Base-by-base conservation (phyloP, 2,888 invertebrate genomes). In the Melanotus villosus region DNA sequence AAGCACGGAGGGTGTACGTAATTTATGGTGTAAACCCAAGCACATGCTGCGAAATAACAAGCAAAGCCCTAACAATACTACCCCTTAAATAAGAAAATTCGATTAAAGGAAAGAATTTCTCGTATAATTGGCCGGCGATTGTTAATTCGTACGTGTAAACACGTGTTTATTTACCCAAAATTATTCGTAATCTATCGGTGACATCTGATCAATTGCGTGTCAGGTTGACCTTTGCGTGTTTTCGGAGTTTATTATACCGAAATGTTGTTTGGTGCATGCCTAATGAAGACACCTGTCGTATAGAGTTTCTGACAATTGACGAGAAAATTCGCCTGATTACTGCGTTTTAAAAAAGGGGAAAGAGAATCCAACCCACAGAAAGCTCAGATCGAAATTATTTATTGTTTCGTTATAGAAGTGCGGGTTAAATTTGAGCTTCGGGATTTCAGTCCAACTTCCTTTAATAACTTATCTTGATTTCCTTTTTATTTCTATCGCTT, bases 281-380 rank as follows among this genome's bases (percentile, higher is more conserved):
- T 63, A 68, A 68, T 68, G 64, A 68, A 68, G 68, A 68, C 68
- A 68, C 68, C 68, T 68, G 68, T 68, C 68, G 57, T 63, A 63
- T 18, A 47, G 23, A 63, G 43, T 30, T 19, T 26, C 60, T 50
- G 58, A 58, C 67, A 50, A 63, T 68, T 68, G 68, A 63, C 68
- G 57, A 64, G 62, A 57, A 63, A 63, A 67, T 67, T 68, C 63
- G 36, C 23, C 32, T 32, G 6, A 21, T 26, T 47, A 16, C 32
- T 16, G 30, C 12, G n/a, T 16, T 7, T 45, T 30, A 9, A 41
- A 57, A 57, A 12, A 12, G 18, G 38, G n/a, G n/a, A n/a, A n/a
- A n/a, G n/a, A n/a, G n/a, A n/a, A n/a, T n/a, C n/a, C n/a, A n/a
- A n/a, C n/a, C n/a, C n/a, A n/a, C n/a, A n/a, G n/a, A n/a, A n/a